Conservation (phyloP, 2,113 vertebrate species). For the Ibidorhyncha struthersii region DNA sequence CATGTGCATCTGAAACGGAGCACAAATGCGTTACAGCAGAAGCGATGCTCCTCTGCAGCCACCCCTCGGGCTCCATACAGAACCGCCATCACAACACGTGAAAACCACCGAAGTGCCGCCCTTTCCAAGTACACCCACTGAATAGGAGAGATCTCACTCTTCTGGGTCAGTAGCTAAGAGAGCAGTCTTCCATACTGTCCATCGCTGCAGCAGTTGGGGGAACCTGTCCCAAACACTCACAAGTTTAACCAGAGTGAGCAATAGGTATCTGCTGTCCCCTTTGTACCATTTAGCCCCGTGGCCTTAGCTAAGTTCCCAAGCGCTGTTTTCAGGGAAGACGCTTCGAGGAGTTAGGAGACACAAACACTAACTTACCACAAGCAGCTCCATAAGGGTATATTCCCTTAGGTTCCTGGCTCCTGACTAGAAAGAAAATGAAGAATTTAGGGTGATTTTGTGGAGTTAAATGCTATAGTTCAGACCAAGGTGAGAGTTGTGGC, state of each 20-base stretch:
- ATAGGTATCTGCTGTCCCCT: accelerated
- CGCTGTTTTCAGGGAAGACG: neutral
- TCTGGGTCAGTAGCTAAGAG: accelerated
- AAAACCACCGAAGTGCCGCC: neutral
- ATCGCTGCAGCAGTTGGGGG: neutral
- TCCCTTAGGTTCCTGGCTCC: conserved; percentile 89
- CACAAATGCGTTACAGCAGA: neutral
- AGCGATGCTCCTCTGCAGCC: neutral
- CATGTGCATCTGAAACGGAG: conserved; percentile 93
- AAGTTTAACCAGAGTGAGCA: too few relatives aligned
- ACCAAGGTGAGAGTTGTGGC: neutral
- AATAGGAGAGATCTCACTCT: neutral
- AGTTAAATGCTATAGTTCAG: neutral
- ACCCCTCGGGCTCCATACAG: accelerated
- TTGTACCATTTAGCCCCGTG: accelerated
- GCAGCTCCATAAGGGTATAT: conserved; percentile 94
- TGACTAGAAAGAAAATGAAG: conserved; percentile 78
- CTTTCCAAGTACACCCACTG: neutral
- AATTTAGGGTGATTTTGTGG: neutral
- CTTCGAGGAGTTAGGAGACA: neutral
- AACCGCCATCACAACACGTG: accelerated
- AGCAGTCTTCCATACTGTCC: neutral
- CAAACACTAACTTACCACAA: conserved; percentile 85
- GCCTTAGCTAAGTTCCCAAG: neutral
- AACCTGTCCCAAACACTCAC: neutral